Base-by-base conservation (phyloP, 1,140 invertebrate species). In the Panagrolaimus sp. region DNA sequence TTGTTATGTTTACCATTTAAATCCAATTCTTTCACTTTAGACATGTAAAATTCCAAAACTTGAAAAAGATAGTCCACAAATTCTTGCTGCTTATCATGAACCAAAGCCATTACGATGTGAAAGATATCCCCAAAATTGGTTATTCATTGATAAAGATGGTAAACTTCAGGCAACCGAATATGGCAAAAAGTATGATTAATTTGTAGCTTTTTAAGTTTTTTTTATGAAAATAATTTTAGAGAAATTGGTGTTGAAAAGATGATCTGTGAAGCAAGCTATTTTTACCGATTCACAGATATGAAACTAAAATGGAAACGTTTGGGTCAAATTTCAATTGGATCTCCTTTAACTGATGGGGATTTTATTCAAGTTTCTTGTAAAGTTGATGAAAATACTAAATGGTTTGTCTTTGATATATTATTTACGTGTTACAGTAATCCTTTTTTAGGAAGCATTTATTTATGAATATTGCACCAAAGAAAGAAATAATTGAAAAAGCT, bases 381-480 rank as follows among this genome's bases (percentile, higher is more conserved):
- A 38, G 32, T 7, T 4, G 32, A 2, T 38, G 7, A 38, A 4
- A 7, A 38, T 38, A 2, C 2, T 4, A 38, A 38, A 26, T 58
- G 15, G 52, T 58, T 12, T 12, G 21, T 58, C 8, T 3, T 58
- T 58, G n/a, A n/a, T n/a, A n/a, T n/a, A n/a, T n/a, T 58, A 28
- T 58, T 21, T 21, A 1, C 52, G 3, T 58, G 12, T 55, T 21
- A 24, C 10, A n/a, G 52, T 3, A 21, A 5, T 10, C 71, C 63
- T 26, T 26, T 24, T 58, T 21, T 0, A 70, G 68, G 68, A 46
- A 45, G 28, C 62, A 70, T 43, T 26, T 71, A 2, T 71, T 58
- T 52, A 58, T 71, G 70, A 71, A 69, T 28, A 21, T 71, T n/a
- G 70, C 72, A 5, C 64, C 32, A 73, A 21, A 68, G 62, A 17